Evolutionary conservation across 2,888 invertebrate genomes (phyloP).

Genomic region (Hypomecis atomaria): DNA sequence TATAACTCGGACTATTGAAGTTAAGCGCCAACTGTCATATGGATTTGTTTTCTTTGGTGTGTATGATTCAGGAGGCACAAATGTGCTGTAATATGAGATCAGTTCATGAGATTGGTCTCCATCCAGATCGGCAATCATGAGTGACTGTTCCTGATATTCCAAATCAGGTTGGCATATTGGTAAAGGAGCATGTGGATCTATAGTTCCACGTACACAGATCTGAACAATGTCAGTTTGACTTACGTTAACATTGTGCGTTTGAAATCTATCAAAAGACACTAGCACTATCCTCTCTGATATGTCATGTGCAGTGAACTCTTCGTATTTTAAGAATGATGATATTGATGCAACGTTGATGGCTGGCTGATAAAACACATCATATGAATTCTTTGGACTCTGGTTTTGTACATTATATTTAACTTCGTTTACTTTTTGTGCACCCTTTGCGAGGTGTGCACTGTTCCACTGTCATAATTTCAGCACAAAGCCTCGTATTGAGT

Average conservation of each 20-base stretch:
- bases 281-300: constrained; percentile 90
- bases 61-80: constrained; percentile 74
- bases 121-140: constrained; percentile 90
- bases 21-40: constrained; percentile 85
- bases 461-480: constrained; percentile 94
- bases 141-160: constrained; percentile 88
- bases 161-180: constrained; percentile 90
- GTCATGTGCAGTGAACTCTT: constrained; percentile 81
- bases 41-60: constrained; percentile 67
- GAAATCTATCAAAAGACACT: constrained; percentile 90
- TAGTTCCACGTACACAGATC: constrained; percentile 84
- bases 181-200: constrained; percentile 61
- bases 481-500: constrained; percentile 89
- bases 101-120: constrained; percentile 91
- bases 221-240: constrained; percentile 92
- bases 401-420: constrained; percentile 75
- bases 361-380: constrained; percentile 72
- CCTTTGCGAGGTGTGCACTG: constrained; percentile 78
- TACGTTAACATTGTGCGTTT: constrained; percentile 90
- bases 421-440: constrained; percentile 77
- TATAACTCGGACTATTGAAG: constrained; percentile 88
- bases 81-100: constrained; percentile 90
- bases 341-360: constrained; percentile 54
- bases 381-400: constrained; percentile 74
- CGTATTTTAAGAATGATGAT: constrained; percentile 75